A percentile compares a stretch with the other conserved stretches of the same genome.
These are phyloP conservation scores for Lacerta agilis DNA, from an alignment of 2,797 vertebrate species.

Conservation along the genomic window DNA sequence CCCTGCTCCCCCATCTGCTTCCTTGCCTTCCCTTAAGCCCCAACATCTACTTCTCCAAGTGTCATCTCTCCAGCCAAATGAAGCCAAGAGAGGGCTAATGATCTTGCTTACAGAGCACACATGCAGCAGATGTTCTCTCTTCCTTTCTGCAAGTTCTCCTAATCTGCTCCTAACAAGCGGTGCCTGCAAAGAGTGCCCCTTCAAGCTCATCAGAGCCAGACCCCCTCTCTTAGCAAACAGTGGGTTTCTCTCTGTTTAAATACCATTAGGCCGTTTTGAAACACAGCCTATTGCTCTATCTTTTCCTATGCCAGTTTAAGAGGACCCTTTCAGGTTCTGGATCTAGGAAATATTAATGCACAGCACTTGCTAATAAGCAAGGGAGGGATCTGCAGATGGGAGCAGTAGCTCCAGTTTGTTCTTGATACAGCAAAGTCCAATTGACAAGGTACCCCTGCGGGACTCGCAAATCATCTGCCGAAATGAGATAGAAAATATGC, in stretches of 20 bases:
- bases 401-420: background rate
- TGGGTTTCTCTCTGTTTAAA: background rate
- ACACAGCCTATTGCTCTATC: background rate
- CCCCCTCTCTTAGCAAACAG: background rate
- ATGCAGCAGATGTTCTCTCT: background rate
- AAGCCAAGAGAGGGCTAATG: background rate
- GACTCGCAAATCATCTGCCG: background rate
- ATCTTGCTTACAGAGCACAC: background rate
- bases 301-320: background rate
- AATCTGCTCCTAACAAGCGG: background rate
- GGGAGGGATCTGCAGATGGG: background rate
- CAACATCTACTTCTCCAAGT: background rate
- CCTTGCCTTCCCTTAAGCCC: background rate
- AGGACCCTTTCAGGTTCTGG: background rate
- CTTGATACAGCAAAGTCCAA: background rate
- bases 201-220: background rate
- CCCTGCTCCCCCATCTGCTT: background rate
- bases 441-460: background rate
- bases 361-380: background rate
- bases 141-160: background rate
- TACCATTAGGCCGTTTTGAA: background rate
- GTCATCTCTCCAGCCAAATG: background rate
- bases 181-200: background rate
- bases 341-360: background rate
- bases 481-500: slow-evolving; percentile 4